phyloP scores from a whole-genome alignment of 2,888 invertebrate species.

The Pseudanteris insignis region DNA sequence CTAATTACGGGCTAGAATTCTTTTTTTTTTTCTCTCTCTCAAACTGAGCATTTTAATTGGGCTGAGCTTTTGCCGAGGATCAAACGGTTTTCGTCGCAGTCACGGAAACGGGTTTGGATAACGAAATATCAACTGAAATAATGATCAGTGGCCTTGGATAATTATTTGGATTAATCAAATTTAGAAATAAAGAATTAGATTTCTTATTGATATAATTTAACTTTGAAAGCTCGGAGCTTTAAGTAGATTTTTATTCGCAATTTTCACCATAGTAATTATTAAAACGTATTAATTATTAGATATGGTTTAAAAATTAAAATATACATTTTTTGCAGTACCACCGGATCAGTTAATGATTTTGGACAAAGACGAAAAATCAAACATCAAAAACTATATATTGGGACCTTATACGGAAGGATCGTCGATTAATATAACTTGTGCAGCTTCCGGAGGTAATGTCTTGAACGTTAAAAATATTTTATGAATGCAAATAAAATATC shows the following conservation, averaged over 20 bases:
- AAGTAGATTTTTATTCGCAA: no score
- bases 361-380: constrained; percentile 77
- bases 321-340: constrained; percentile 79
- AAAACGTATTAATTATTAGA: no score
- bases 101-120: constrained; percentile 32
- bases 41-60: no score
- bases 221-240: no score
- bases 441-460: constrained; percentile 73
- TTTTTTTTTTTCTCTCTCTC: no score
- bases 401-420: constrained; percentile 89
- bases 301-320: no score
- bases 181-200: no score
- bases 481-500: no score
- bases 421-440: constrained; percentile 83
- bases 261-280: no score
- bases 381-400: constrained; percentile 79
- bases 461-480: background rate
- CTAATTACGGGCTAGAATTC: constrained; percentile 11
- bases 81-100: constrained; percentile 30
- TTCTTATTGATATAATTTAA: no score
- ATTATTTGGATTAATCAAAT: no score
- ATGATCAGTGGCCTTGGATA: no score
- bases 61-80: constrained; percentile 9
- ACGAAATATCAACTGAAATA: constrained; percentile 31
- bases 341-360: constrained; percentile 83